These are phyloP conservation scores for Halcyon badia DNA, from an alignment of 2,797 vertebrate genomes.

Conservation along the genomic window DNA sequence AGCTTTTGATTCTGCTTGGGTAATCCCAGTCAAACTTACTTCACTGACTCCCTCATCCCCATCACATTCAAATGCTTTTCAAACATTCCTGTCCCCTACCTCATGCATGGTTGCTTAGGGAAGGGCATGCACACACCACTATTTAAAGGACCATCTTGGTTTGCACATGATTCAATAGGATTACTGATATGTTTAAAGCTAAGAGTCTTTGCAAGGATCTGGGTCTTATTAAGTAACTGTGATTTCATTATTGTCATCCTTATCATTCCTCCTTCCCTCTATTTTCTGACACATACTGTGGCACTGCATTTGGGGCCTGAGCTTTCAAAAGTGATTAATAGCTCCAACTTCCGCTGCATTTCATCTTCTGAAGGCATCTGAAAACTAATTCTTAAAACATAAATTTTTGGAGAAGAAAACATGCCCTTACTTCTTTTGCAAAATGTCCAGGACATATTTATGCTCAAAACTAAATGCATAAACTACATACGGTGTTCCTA, in stretches of 20 bases:
- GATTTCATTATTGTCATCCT: slow-evolving; percentile 28
- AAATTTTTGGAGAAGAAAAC: background rate
- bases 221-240: background rate
- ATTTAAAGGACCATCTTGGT: background rate
- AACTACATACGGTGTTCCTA: accelerated
- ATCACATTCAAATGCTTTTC: background rate
- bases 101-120: background rate
- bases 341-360: background rate
- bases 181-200: background rate
- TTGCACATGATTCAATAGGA: background rate
- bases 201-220: slow-evolving; percentile 31
- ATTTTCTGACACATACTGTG: background rate
- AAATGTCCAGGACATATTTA: background rate
- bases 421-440: background rate
- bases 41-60: background rate
- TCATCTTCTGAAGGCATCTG: background rate
- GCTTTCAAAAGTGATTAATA: background rate
- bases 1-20: background rate
- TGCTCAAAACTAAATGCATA: background rate
- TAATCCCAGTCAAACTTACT: background rate
- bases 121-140: background rate
- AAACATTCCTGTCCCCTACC: background rate
- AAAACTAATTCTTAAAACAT: background rate
- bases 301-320: background rate
- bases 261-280: background rate